Percentiles rank a stretch among this genome's conserved stretches.
phyloP scores from a whole-genome alignment of 2,888 invertebrate genomes.

The Drosophila quasianomalipes region DNA sequence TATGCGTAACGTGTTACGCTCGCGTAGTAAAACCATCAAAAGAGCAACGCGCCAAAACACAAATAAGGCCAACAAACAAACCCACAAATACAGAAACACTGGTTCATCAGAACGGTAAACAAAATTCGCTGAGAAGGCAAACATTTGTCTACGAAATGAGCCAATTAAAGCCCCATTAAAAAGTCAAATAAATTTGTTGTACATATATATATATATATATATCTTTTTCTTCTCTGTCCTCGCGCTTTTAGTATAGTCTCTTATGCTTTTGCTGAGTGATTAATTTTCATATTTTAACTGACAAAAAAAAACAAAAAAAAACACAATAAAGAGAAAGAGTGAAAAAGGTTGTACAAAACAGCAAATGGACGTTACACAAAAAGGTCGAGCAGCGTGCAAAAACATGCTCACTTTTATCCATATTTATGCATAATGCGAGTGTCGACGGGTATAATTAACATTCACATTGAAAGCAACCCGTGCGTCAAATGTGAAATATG shows the following conservation, averaged over 20 bases:
- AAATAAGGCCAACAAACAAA: slow-evolving; percentile 48
- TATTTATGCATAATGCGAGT: slow-evolving; percentile 73
- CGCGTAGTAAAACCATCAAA: slow-evolving; percentile 57
- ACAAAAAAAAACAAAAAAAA: slow-evolving; percentile 3
- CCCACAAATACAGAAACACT: slow-evolving; percentile 27
- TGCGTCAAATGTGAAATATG: slow-evolving; percentile 67
- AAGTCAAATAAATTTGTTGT: slow-evolving; percentile 63
- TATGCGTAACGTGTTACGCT: slow-evolving; percentile 68
- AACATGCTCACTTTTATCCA: slow-evolving; percentile 62
- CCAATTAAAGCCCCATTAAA: slow-evolving; percentile 76
- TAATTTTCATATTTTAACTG: slow-evolving; percentile 76
- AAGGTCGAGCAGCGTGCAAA: slow-evolving; percentile 56
- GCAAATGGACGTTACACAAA: slow-evolving; percentile 49
- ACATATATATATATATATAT: neutral
- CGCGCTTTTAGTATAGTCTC: slow-evolving; percentile 5
- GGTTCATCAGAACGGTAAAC: slow-evolving; percentile 52
- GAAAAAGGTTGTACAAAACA: slow-evolving; percentile 7
- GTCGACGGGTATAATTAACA: slow-evolving; percentile 72
- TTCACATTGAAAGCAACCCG: slow-evolving; percentile 72
- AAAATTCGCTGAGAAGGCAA: slow-evolving; percentile 47
- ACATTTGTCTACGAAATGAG: slow-evolving; percentile 61
- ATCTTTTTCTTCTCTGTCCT: neutral
- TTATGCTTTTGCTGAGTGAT: slow-evolving; percentile 58
- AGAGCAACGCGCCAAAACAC: slow-evolving; percentile 55
- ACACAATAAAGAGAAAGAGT: slow-evolving; percentile 3